phyloP scores from a whole-genome alignment of 2,797 vertebrate species.

The Chloroceryle inda region DNA sequence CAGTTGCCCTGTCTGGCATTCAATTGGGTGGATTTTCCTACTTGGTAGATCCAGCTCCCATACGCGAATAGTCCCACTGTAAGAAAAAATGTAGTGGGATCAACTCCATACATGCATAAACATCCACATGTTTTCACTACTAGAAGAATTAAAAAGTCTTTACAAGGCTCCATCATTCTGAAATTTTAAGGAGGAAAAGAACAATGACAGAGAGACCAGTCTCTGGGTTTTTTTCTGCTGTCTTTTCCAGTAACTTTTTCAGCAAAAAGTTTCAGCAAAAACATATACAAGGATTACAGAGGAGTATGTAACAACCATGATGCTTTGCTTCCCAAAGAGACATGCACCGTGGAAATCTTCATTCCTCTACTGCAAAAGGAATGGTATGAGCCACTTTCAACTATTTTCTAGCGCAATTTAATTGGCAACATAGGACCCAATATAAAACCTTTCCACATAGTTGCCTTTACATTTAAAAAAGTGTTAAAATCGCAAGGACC shows the following conservation, averaged over 20 bases:
- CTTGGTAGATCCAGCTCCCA: slow-evolving; percentile 90
- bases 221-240: neutral
- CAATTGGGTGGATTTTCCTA: slow-evolving; percentile 86
- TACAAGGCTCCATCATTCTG: neutral
- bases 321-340: neutral
- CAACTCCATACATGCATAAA: neutral
- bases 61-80: slow-evolving; percentile 86
- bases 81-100: neutral
- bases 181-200: neutral
- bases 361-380: neutral
- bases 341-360: neutral
- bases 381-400: fast-evolving
- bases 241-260: neutral
- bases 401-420: neutral
- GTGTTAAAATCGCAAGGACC: fast-evolving
- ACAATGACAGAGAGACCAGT: neutral
- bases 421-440: fast-evolving
- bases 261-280: neutral
- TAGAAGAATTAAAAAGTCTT: neutral
- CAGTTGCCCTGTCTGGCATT: slow-evolving; percentile 86
- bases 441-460: neutral
- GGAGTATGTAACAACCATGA: neutral
- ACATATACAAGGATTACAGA: fast-evolving
- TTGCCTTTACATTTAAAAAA: fast-evolving
- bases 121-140: neutral